These are phyloP conservation scores for Gorsachius magnificus DNA, from an alignment of 2,797 vertebrate genomes.

Conservation along the genomic window DNA sequence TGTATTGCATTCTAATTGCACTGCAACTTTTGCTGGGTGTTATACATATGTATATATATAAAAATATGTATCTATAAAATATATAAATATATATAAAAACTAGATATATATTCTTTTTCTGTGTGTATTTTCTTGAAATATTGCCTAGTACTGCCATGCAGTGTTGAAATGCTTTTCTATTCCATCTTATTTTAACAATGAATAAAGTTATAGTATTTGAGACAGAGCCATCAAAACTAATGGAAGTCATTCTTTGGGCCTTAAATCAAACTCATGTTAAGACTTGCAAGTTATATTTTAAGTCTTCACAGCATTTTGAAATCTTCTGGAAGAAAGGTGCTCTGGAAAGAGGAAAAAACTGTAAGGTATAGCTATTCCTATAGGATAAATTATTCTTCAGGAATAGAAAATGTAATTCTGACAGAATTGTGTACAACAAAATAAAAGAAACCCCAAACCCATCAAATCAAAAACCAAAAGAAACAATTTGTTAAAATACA, in stretches of 20 bases:
- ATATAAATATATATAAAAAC: neutral
- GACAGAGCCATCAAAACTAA: neutral
- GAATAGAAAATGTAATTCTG: neutral
- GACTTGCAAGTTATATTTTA: neutral
- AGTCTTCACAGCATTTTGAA: neutral
- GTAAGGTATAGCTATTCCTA: neutral
- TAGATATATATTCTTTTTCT: neutral
- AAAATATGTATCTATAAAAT: neutral
- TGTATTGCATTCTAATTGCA: neutral
- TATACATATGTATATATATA: neutral
- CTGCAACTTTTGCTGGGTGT: neutral
- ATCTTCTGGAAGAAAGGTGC: neutral
- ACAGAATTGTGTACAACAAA: neutral
- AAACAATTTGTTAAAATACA: neutral
- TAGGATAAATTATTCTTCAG: neutral
- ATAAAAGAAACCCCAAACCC: neutral
- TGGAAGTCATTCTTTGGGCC: neutral
- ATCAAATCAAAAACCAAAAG: neutral
- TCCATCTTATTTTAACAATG: neutral
- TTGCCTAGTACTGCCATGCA: neutral
- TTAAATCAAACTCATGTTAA: neutral
- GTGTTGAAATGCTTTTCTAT: neutral
- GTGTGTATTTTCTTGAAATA: neutral
- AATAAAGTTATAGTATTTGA: neutral
- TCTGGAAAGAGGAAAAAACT: neutral